A percentile compares a stretch with the other conserved stretches of the same genome.
These are phyloP conservation scores for Gallinago undulata DNA, from an alignment of 2,113 vertebrate species.

Conservation along the genomic window DNA sequence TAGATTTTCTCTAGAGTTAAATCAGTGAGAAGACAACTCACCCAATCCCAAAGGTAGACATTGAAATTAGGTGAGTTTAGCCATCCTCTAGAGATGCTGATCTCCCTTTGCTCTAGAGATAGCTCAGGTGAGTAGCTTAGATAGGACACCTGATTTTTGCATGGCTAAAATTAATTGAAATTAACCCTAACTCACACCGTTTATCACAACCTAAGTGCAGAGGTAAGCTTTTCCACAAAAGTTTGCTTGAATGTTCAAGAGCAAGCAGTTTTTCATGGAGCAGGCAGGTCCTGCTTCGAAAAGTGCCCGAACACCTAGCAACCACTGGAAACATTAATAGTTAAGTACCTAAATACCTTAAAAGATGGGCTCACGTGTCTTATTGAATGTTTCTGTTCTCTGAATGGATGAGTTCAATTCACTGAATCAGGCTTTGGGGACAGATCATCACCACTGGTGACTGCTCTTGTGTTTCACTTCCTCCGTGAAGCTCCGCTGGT, in stretches of 20 bases:
- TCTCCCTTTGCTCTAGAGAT: neutral
- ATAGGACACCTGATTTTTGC: neutral
- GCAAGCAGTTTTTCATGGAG: neutral
- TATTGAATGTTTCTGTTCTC: constrained; percentile 47
- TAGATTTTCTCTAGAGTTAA: neutral
- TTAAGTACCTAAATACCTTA: constrained; percentile 57
- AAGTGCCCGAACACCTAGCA: constrained; percentile 22
- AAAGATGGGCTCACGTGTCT: constrained; percentile 16
- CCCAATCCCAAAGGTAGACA: neutral
- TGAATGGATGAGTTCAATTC: constrained; percentile 60
- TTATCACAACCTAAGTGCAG: constrained; percentile 28
- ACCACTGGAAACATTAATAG: constrained; percentile 31
- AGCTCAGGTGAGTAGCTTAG: neutral
- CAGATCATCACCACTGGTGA: constrained; percentile 58
- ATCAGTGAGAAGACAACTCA: neutral
- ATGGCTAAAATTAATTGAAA: neutral
- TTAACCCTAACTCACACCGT: constrained; percentile 26
- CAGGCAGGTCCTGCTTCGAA: neutral
- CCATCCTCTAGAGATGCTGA: neutral
- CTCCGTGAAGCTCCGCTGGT: neutral
- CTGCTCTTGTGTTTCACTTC: constrained; percentile 55
- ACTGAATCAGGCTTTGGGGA: constrained; percentile 52
- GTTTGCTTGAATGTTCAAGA: constrained; percentile 24
- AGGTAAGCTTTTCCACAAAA: constrained; percentile 28
- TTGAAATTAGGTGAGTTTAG: neutral